Evolutionary conservation across 2,888 invertebrate species (phyloP), one percentile per base, ranked within the genome.

Genomic region (Heliconius sara): DNA sequence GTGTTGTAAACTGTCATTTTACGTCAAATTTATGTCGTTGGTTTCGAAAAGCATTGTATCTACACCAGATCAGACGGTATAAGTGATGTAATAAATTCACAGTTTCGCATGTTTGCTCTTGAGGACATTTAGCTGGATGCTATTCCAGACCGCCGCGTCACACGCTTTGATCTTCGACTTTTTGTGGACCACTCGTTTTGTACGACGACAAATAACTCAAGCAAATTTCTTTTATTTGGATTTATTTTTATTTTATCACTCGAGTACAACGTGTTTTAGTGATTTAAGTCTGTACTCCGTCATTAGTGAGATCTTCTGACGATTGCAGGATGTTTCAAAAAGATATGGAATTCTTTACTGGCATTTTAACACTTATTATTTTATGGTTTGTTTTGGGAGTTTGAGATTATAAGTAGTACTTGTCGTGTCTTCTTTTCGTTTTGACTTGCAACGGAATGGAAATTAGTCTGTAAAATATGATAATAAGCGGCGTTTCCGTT

Each of bases 151-250:
- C 86, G 85, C 84, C 91, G 87, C 92, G 92, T 93, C 93, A 93
- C 87, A 88, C 90, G 80, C 89, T 95, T 95, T 95, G 95, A 95
- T 94, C 91, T 92, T 88, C 89, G 87, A 91, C 93, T 93, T 95
- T 95, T 94, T 93, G 94, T 90, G 84, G 85, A 90, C 90, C 90
- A 90, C 92, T 93, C 88, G 91, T 92, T 93, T 94, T 92, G 94
- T 93, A 93, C 89, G 94, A 93, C 91, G 95, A 95, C 95, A 94
- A 94, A 95, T 94, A 94, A 93, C 91, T 93, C 92, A 92, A 92
- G 90, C 91, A 90, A 91, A 22, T 52, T 9, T 52, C 19, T 52
- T 52, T 52, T 52, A 19, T 52, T 52, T 52, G 16, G 88, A 90
- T 91, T 91, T 39, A 10, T 93, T 93, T 92, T 94, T 89, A 91